Percentiles rank a stretch among this genome's conserved stretches.
phyloP scores from a whole-genome alignment of 2,888 invertebrate genomes.

The Agriopis aurantiaria region DNA sequence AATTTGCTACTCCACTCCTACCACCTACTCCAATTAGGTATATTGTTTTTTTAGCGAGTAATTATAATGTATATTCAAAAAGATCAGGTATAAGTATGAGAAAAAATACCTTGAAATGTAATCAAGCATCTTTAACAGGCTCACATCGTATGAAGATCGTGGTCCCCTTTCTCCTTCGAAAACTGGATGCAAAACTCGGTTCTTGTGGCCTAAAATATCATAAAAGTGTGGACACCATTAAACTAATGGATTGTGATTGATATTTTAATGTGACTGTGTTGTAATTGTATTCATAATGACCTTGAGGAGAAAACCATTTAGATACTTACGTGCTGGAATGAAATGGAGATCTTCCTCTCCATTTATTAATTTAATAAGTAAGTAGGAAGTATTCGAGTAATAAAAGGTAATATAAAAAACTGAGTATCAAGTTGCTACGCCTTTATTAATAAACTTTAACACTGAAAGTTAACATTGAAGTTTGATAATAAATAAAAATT shows the following conservation, averaged over 20 bases:
- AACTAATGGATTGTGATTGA: background rate
- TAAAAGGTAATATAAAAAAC: conserved; percentile 20
- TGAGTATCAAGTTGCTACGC: conserved; percentile 51
- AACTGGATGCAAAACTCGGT: conserved; percentile 68
- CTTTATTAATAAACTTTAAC: conserved; percentile 63
- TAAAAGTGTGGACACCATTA: conserved; percentile 23
- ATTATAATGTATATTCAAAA: background rate
- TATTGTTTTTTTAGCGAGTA: background rate
- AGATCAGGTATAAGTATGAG: background rate
- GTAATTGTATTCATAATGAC: background rate
- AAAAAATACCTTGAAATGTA: conserved; percentile 44
- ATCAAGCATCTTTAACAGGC: conserved; percentile 44
- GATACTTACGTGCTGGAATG: background rate
- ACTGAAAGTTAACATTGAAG: conserved; percentile 52
- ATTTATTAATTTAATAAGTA: background rate
- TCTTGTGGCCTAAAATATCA: conserved; percentile 73
- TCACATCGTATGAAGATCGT: conserved; percentile 37
- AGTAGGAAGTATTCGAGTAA: background rate
- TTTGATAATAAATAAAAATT: conserved; percentile 53
- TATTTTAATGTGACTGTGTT: conserved; percentile 1
- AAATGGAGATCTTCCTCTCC: background rate
- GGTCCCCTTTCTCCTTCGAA: conserved; percentile 61
- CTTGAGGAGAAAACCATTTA: background rate
- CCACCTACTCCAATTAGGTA: too few species aligned
- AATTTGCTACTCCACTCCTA: too few species aligned